Conservation (phyloP, 1,140 invertebrate genomes). For the Bemisia tabaci region DNA sequence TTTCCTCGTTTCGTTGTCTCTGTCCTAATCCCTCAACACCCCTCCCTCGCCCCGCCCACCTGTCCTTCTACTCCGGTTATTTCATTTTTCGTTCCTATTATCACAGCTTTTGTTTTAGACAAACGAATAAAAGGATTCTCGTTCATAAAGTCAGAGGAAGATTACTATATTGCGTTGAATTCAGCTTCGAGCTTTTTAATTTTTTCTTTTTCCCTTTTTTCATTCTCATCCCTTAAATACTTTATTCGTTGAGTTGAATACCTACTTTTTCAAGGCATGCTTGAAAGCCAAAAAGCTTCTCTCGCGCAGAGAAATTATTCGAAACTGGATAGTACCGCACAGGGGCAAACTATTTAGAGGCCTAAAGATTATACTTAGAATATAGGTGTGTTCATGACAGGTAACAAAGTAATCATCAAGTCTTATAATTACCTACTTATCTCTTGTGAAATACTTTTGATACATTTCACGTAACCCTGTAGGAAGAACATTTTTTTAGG, state of each 20-base stretch:
- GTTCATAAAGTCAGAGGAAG: neutral
- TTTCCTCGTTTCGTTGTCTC: neutral
- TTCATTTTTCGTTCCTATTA: neutral
- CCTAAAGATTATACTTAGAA: too few species aligned
- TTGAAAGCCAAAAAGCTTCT: neutral
- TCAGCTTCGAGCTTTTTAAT: neutral
- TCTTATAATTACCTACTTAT: too few species aligned
- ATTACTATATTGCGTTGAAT: neutral
- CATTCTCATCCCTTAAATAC: neutral
- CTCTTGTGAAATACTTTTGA: too few species aligned
- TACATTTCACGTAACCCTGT: too few species aligned
- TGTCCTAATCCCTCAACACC: neutral
- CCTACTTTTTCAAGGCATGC: neutral
- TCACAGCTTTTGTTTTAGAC: neutral
- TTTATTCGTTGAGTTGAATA: neutral
- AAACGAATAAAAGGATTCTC: neutral
- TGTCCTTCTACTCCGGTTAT: neutral
- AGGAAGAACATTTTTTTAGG: too few species aligned
- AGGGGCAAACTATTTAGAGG: too few species aligned
- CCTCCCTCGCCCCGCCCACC: too few species aligned
- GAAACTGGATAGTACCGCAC: neutral
- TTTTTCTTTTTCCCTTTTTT: neutral
- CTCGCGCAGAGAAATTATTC: neutral
- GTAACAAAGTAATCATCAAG: too few species aligned
- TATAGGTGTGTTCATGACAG: too few species aligned